Evolutionary conservation across 1,140 invertebrate species (phyloP).

Genomic region (Trichogramma pretiosum): DNA sequence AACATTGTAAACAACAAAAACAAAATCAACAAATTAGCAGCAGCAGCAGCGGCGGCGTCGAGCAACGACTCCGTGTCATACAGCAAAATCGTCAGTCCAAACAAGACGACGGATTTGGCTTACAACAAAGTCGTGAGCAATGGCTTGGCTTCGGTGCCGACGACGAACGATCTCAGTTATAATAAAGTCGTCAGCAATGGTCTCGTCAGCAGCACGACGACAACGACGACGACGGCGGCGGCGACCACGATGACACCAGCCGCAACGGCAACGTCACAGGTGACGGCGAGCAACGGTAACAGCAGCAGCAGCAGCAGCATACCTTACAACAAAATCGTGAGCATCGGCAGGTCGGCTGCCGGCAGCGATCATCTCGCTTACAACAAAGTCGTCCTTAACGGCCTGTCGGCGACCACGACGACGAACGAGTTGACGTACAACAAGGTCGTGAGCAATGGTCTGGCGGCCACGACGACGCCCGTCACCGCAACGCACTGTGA

Average conservation of each 20-base stretch:
- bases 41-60: neutral
- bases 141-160: neutral
- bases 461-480: neutral
- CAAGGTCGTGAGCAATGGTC: slow-evolving; percentile 3
- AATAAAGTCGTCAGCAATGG: slow-evolving; percentile 6
- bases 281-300: neutral
- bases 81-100: neutral
- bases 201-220: neutral
- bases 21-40: neutral
- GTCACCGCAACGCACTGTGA: neutral
- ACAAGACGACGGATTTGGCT: neutral
- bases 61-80: neutral
- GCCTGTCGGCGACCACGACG: neutral
- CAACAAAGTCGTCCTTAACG: slow-evolving; percentile 5
- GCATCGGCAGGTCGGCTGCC: neutral
- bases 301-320: neutral
- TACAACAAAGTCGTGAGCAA: slow-evolving; percentile 10
- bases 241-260: neutral
- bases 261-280: neutral
- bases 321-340: neutral
- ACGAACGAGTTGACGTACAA: neutral
- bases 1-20: neutral
- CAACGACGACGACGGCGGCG: neutral
- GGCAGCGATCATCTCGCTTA: neutral
- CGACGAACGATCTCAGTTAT: neutral